These are phyloP conservation scores for Apis dorsata DNA, from an alignment of 1,140 invertebrate genomes.

Conservation along the genomic window DNA sequence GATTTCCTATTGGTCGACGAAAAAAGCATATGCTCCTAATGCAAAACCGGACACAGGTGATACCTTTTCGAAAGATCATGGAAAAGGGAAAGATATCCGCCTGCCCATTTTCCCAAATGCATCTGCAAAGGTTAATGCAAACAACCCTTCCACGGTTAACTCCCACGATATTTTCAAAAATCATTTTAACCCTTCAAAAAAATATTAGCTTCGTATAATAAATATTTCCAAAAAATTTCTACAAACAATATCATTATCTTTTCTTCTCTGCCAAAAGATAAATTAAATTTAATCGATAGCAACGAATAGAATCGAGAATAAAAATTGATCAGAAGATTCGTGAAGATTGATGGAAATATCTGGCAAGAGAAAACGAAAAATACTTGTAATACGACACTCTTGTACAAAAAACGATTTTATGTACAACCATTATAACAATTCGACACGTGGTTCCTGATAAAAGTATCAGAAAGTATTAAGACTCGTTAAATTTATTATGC, in stretches of 20 bases:
- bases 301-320: too few species aligned
- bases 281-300: background rate
- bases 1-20: background rate
- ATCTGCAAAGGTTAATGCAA: conserved; percentile 37
- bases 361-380: conserved; percentile 55
- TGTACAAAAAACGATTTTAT: conserved; percentile 57
- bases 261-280: too few species aligned
- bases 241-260: background rate
- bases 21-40: background rate
- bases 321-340: background rate
- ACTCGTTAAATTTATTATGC: background rate
- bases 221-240: background rate
- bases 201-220: too few species aligned
- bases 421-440: conserved; percentile 69
- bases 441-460: conserved; percentile 28
- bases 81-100: conserved; percentile 9
- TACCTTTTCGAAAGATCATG: background rate
- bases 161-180: conserved; percentile 45
- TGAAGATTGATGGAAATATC: conserved; percentile 43
- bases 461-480: background rate
- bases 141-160: conserved; percentile 30
- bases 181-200: background rate
- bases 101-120: conserved; percentile 4
- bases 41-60: conserved; percentile 35
- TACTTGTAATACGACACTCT: conserved; percentile 52